phyloP scores from a whole-genome alignment of 1,140 invertebrate species.

The Brachionus plicatilis region DNA sequence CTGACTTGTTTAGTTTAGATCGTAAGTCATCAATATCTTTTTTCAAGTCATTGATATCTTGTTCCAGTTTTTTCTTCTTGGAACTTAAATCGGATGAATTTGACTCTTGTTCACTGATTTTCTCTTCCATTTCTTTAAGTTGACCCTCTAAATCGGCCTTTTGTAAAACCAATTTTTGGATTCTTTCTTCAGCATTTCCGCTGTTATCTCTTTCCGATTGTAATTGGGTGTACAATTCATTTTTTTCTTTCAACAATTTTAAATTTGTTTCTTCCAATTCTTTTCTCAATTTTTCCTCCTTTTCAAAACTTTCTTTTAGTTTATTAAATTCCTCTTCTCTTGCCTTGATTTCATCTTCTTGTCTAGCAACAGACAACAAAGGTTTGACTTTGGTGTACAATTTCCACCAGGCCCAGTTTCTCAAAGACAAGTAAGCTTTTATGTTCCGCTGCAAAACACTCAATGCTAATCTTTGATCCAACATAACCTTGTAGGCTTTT shows the following conservation, averaged over 20 bases:
- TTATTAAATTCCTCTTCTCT: conserved; percentile 90
- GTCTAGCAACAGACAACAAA: conserved; percentile 90
- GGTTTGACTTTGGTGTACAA: conserved; percentile 97
- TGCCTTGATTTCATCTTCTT: conserved; percentile 97
- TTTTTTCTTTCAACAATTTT: conserved; percentile 79
- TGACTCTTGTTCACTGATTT: conserved; percentile 89
- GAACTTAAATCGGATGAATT: conserved; percentile 82
- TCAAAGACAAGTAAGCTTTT: conserved; percentile 92
- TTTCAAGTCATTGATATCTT: conserved; percentile 83
- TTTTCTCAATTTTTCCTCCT: conserved; percentile 90
- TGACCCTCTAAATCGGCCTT: conserved; percentile 93
- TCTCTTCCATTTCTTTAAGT: conserved; percentile 90
- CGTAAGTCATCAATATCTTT: conserved; percentile 95
- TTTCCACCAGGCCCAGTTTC: conserved; percentile 99
- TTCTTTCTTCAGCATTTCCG: conserved; percentile 82
- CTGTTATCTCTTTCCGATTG: conserved; percentile 71
- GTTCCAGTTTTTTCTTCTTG: conserved; percentile 89
- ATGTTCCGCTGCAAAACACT: conserved; percentile 97
- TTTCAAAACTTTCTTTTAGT: conserved; percentile 83
- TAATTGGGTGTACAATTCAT: conserved; percentile 74
- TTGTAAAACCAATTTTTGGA: conserved; percentile 84
- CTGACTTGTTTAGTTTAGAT: conserved; percentile 75
- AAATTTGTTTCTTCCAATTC: conserved; percentile 87
- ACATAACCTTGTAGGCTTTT: conserved; percentile 91
- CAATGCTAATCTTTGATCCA: conserved; percentile 93